Percentiles rank a stretch among this genome's conserved stretches.
Evolutionary conservation across 2,797 vertebrate genomes (phyloP).

Genomic region (Bufotes viridis): DNA sequence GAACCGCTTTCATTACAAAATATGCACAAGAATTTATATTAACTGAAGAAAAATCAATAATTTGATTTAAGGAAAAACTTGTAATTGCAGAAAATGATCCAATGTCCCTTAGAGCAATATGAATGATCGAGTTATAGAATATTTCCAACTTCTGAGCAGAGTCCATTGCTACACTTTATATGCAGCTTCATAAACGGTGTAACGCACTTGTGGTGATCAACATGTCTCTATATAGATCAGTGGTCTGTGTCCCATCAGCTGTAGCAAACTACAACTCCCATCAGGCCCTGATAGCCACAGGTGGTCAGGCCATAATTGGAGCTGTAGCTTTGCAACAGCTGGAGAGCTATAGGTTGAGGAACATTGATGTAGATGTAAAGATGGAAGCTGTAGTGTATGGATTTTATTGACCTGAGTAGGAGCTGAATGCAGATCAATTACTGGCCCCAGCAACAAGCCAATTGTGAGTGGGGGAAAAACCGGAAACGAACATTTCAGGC

Average conservation of each 20-base stretch:
- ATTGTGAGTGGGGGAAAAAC: background rate
- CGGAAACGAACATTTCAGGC: background rate
- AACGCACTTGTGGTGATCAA: too few species aligned
- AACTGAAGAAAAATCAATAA: conserved; percentile 59
- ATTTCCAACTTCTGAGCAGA: background rate
- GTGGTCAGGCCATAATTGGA: too few species aligned
- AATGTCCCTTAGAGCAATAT: conserved; percentile 29
- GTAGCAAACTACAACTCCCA: too few species aligned
- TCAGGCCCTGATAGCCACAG: too few species aligned
- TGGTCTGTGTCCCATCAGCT: too few species aligned
- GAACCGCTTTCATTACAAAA: conserved; percentile 54
- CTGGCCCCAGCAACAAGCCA: background rate
- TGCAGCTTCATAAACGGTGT: too few species aligned
- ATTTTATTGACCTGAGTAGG: too few species aligned
- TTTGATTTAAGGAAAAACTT: conserved; percentile 55
- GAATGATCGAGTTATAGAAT: background rate
- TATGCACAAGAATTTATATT: conserved; percentile 58
- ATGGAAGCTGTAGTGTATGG: too few species aligned
- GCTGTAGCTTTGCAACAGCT: too few species aligned
- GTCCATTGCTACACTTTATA: background rate
- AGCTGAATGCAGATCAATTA: background rate
- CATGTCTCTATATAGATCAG: too few species aligned
- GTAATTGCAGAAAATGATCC: conserved; percentile 51
- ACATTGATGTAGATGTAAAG: too few species aligned
- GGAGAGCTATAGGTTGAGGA: too few species aligned